Evolutionary conservation across 2,113 vertebrate species (phyloP), one percentile per base, ranked within the genome.

Genomic region (Manacus vitellinus): DNA sequence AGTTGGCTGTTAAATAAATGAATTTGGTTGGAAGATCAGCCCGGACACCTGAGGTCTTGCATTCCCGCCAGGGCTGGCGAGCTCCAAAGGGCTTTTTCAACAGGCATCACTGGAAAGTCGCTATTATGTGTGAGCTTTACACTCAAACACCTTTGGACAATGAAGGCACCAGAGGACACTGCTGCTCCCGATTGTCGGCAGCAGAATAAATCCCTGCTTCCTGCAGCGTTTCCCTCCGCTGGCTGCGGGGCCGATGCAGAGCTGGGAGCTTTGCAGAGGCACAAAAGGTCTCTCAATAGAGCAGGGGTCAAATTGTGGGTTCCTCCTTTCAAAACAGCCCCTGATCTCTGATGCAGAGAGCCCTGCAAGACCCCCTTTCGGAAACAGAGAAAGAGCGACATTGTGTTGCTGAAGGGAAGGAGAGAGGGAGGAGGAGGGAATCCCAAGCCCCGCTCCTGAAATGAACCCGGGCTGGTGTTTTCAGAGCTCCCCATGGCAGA

Each of bases 61-160:
- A 43, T 95, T 94, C 84, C 93, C 1, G 4, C 58, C 92, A 90
- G 93, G 68, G 68, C 86, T 95, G 92, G 93, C 17, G 4, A 91
- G 88, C 63, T 92, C 95, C 74, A 85, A 96, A 95, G 59, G 43
- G 79, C 83, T 92, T 95, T 95, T 91, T 94, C 70, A 95, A 47
- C 43, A 35, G 63, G 74, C 94, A 94, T 86, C 17, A 1, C 88
- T 81, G 72, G 78, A 92, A 92, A 92, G 95, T 79, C 0, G 43
- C 95, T 95, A 94, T 96, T 97, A 79, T 97, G 73, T 35, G 43
- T 73, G 85, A 95, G 86, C 92, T 95, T 97, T 94, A 92, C 92
- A 93, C 90, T 97, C 96, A 95, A 94, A 95, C 96, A 96, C 97
- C 97, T 97, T 94, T 87, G 96, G 95, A 96, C 95, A 97, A 97